Percentiles rank a stretch among this genome's conserved stretches.
Evolutionary conservation across 2,888 invertebrate genomes (phyloP).

Genomic region (Chironomus riparius): DNA sequence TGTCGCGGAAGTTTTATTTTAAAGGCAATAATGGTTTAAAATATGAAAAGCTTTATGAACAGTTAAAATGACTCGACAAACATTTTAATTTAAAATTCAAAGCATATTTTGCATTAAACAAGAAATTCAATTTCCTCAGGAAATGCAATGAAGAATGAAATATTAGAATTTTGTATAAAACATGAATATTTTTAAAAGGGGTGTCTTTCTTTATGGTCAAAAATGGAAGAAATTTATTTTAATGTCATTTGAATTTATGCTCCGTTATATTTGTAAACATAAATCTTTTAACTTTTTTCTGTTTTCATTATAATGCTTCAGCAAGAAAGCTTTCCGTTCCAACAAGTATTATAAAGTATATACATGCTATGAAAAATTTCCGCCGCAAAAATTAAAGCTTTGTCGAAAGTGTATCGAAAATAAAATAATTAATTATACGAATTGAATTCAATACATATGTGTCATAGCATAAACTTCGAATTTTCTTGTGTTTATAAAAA

Average conservation of each 20-base stretch:
- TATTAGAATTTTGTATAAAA: background rate
- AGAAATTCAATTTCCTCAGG: conserved; percentile 26
- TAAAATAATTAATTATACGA: too few relatives aligned
- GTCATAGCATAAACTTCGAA: too few relatives aligned
- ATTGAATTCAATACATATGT: too few relatives aligned
- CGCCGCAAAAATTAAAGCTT: too few relatives aligned
- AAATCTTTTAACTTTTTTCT: background rate
- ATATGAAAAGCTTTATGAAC: background rate
- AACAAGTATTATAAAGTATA: too few relatives aligned
- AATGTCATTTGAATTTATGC: background rate
- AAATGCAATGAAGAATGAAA: conserved; percentile 25
- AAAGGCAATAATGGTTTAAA: background rate
- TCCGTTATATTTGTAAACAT: background rate
- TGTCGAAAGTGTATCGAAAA: too few relatives aligned
- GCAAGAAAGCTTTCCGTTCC: background rate
- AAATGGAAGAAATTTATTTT: background rate
- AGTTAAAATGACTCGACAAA: background rate
- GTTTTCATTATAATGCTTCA: background rate
- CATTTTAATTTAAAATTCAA: background rate
- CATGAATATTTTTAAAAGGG: background rate
- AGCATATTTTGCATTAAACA: conserved; percentile 12
- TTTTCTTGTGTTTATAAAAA: too few relatives aligned
- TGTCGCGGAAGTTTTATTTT: background rate
- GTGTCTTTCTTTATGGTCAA: background rate
- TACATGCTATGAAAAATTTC: too few relatives aligned